Evolutionary conservation across 2,888 invertebrate genomes (phyloP).

Genomic region (Gastracanthus pulcherrimus): DNA sequence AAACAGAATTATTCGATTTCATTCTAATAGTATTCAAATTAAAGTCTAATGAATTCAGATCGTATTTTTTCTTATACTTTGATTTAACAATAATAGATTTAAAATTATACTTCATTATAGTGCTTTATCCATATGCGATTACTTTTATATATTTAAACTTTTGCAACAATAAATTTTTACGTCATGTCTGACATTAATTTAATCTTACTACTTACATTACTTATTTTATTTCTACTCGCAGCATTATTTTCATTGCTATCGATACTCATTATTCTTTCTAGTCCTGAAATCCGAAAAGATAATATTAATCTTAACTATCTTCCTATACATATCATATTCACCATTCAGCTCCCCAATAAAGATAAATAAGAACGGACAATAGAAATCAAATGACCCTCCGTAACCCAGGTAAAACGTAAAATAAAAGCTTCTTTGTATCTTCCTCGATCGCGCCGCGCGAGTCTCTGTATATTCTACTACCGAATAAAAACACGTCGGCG

Average conservation of each 20-base stretch:
- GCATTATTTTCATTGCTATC: not conserved
- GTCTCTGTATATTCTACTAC: too few species aligned
- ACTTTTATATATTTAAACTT: too few species aligned
- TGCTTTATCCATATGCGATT: too few species aligned
- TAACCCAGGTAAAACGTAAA: not conserved
- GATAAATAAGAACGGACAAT: constrained; percentile 8
- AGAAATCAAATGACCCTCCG: constrained; percentile 18
- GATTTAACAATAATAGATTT: too few species aligned
- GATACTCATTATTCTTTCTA: not conserved
- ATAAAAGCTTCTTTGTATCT: constrained; percentile 2
- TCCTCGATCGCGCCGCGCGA: not conserved
- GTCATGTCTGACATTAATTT: not conserved
- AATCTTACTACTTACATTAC: not conserved
- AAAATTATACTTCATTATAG: too few species aligned
- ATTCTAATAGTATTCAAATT: too few species aligned
- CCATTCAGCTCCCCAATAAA: not conserved
- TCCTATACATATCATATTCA: too few species aligned
- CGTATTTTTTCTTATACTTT: too few species aligned
- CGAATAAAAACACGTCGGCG: constrained; percentile 3
- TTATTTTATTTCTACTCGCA: too few species aligned
- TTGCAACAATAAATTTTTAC: not conserved
- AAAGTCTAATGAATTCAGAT: too few species aligned
- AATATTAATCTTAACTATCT: not conserved
- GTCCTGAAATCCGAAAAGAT: not conserved
- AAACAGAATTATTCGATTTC: too few species aligned